Base-by-base conservation (phyloP, 2,113 vertebrate species). In the Apaloderma vittatum region DNA sequence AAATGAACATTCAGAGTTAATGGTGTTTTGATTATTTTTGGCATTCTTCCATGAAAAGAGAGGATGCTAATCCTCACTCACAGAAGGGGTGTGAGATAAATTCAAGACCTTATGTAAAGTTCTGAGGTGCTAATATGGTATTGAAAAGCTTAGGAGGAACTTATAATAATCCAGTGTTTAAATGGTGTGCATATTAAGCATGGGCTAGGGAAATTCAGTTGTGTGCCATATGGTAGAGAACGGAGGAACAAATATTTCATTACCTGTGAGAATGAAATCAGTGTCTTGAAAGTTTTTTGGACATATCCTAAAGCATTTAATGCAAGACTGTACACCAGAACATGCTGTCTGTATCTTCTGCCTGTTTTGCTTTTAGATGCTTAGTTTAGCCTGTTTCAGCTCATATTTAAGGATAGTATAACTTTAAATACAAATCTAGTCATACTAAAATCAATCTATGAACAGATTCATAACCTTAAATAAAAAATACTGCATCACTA, bases 341-440 rank as follows among this genome's bases (percentile, higher is more conserved):
- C 17, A 30, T n/a, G 18, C 45, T 68, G 6, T 62, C 51, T 80
- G 14, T 84, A 19, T 92, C 30, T 80, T 90, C 67, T 88, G 63
- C 86, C 59, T 77, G 45, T 71, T 88, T 94, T 90, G 32, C 55
- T 92, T 88, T 92, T 83, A 78, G 48, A 84, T 72, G 17, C 29
- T 91, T 81, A n/a, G 34, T 7, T 94, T 20, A 94, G 20, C 54
- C 1, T 8, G 3, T 67, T 71, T 71, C 55, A 68, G 21, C n/a
- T 78, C 19, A 22, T 94, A 86, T 72, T 79, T 82, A 71, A 94
- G 75, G 15, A 70, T 20, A 57, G 22, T n/a, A 24, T 84, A 49
- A 57, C 6, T 83, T 92, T 59, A 92, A 90, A 83, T 70, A 71
- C 11, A n/a, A 43, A 46, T 63, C 66, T 83, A 52, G 51, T 86